Conservation (phyloP, 1,140 invertebrate genomes). For the Cyphomyrmex costatus region DNA sequence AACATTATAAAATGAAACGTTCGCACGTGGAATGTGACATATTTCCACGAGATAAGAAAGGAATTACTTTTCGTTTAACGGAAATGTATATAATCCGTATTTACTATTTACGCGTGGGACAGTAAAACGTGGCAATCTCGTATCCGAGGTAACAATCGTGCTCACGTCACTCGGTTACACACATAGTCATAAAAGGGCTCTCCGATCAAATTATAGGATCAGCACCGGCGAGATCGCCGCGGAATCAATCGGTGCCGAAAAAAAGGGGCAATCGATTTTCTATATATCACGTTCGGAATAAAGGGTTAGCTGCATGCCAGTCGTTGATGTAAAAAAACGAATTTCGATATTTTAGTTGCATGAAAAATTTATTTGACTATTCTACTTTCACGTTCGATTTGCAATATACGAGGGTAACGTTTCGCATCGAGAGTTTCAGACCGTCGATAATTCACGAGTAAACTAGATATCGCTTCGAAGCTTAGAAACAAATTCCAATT, state of each 20-base stretch:
- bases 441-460: constrained; percentile 14
- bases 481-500: constrained; percentile 38
- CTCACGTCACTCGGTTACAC: constrained; percentile 62
- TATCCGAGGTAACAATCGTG: constrained; percentile 72
- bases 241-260: constrained; percentile 62
- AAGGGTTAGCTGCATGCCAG: not conserved
- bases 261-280: constrained; percentile 46
- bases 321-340: not conserved
- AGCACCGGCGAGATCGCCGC: constrained; percentile 47
- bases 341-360: not conserved
- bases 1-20: not conserved
- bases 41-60: constrained; percentile 34
- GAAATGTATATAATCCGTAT: constrained; percentile 64
- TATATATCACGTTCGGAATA: not conserved
- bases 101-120: constrained; percentile 66
- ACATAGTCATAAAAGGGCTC: constrained; percentile 64
- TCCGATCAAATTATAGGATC: constrained; percentile 71
- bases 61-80: constrained; percentile 47
- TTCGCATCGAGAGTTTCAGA: not conserved
- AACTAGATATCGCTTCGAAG: not conserved
- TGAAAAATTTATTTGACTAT: not conserved
- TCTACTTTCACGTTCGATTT: not conserved
- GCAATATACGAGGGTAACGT: not conserved
- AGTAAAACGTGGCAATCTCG: constrained; percentile 73
- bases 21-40: not conserved